Evolutionary conservation across 2,888 invertebrate genomes (phyloP), one percentile per base, ranked within the genome.

Genomic region (Unio delphinus): DNA sequence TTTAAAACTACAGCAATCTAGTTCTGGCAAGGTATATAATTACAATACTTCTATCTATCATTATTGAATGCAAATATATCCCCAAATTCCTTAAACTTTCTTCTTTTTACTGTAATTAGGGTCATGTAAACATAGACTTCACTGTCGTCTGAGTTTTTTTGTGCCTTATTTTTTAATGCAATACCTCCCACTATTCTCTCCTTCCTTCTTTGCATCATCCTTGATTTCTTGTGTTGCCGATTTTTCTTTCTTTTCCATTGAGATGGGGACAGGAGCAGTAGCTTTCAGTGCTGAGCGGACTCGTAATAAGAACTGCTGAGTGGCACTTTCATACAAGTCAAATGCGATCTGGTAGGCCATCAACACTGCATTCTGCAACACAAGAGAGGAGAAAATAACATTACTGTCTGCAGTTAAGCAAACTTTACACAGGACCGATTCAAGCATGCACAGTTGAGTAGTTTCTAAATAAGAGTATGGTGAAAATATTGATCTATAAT

Each of bases 301-400:
- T 56, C 85, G 76, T 73, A 95, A 95, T 65, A 99, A 92, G 90
- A 98, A 98, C 89, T 99, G 97, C 90, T 99, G 99, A 3, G 98
- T 98, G 0, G 99, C 99, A 60, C 97, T 98, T 90, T 99, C 99
- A 89, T 99, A 99, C 82, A 99, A 92, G 92, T 99, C 99, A 91
- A 99, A 99, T 0, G 95, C 98, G 84, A 99, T 98, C 91, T 99
- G 99, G 91, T 97, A 99, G 0, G 98, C 98, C 96, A 99, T 98
- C 59, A 99, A 91, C 71, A 95, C 94, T 77, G 94, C 94, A 76
- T 95, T 95, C 90, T 91, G 82, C 11, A 67, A 63, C 23, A 58
- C n/a, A 23, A 4, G 23, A 17, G 20, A 58, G 2, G n/a, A 23
- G 20, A n/a, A 58, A 58, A 58, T 58, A 58, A 18, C 15, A 23